Evolutionary conservation across 2,797 vertebrate genomes (phyloP).

Genomic region (Dendrocincla fuliginosa): DNA sequence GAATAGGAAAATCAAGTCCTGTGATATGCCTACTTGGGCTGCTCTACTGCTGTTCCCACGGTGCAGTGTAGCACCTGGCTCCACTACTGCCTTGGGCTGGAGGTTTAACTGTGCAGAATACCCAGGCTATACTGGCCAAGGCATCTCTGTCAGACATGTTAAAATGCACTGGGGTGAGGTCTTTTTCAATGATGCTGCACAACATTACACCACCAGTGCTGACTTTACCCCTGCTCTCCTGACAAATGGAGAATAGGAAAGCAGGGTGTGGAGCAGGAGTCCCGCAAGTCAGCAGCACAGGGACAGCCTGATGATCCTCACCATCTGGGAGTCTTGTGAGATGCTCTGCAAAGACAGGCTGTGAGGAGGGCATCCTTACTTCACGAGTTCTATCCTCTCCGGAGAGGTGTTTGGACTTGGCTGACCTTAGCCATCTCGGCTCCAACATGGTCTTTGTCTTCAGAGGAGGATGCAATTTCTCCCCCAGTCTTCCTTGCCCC

Average conservation of each 20-base stretch:
- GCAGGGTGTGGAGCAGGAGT: neutral
- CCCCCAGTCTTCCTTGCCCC: neutral
- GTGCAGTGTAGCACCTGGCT: accelerated
- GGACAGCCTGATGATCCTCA: neutral
- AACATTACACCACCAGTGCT: neutral
- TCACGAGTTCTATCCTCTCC: neutral
- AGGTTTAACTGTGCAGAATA: neutral
- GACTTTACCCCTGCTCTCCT: neutral
- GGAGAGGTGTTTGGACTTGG: neutral
- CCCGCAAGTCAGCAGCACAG: neutral
- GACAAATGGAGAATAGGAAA: accelerated
- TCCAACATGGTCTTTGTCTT: neutral
- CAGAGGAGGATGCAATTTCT: neutral
- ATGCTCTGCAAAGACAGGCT: neutral
- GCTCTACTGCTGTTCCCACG: neutral
- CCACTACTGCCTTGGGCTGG: neutral
- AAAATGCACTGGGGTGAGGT: neutral
- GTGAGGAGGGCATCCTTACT: neutral
- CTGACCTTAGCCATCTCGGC: neutral
- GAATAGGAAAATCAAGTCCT: neutral
- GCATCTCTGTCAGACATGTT: neutral
- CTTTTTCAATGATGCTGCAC: neutral
- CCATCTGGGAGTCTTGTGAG: neutral
- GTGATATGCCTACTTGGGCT: neutral
- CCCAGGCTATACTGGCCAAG: neutral